Evolutionary conservation across 2,797 vertebrate genomes (phyloP).

Genomic region (Phalanger gymnotis): DNA sequence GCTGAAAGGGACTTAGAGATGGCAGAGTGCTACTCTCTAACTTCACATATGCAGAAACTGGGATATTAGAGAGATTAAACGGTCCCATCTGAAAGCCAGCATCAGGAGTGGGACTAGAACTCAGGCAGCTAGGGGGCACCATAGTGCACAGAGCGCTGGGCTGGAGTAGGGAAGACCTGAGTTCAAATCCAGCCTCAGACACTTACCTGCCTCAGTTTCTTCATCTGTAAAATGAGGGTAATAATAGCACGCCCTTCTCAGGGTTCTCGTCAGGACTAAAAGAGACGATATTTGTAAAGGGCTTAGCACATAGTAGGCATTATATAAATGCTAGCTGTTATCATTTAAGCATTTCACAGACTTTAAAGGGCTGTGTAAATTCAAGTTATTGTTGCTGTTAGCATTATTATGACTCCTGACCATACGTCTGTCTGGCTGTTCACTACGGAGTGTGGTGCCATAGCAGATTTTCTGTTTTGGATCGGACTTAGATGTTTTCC

Average conservation of each 20-base stretch:
- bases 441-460: no score
- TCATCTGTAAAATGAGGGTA: background rate
- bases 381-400: background rate
- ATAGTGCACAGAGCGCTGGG: background rate
- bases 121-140: background rate
- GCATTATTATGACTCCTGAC: background rate
- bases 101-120: background rate
- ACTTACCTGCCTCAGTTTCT: background rate
- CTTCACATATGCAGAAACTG: background rate
- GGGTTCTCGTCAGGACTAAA: background rate
- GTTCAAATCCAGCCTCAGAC: background rate
- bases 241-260: background rate
- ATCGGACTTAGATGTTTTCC: background rate
- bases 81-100: background rate
- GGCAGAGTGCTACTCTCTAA: fast-evolving
- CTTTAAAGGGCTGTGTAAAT: background rate
- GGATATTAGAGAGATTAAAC: background rate
- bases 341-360: background rate
- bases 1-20: background rate
- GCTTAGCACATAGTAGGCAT: background rate
- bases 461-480: background rate
- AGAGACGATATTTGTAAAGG: background rate
- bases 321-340: background rate
- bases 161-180: background rate
- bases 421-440: background rate